A percentile compares a stretch with the other conserved stretches of the same genome.
Evolutionary conservation across 1,140 invertebrate genomes (phyloP).

Genomic region (Drosophila elegans): DNA sequence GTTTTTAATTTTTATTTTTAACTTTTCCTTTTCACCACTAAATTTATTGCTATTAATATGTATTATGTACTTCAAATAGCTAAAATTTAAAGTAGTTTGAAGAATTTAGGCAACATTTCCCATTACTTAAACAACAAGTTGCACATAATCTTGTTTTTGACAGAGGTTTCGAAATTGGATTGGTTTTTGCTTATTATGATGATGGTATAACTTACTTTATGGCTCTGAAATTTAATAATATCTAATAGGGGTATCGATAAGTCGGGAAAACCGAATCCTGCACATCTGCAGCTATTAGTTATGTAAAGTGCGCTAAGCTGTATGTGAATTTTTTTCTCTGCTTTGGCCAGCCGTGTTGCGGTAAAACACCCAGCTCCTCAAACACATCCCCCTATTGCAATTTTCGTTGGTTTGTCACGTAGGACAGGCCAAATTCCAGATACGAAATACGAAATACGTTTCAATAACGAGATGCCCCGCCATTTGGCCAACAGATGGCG

Average conservation of each 20-base stretch:
- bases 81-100: neutral
- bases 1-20: too few relatives aligned
- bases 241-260: neutral
- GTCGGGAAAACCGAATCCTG: neutral
- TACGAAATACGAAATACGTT: conserved; percentile 47
- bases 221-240: too few relatives aligned
- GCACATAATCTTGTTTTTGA: too few relatives aligned
- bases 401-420: conserved; percentile 78
- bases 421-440: conserved; percentile 17
- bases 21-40: too few relatives aligned
- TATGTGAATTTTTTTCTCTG: conserved; percentile 27
- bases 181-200: too few relatives aligned
- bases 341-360: conserved; percentile 25
- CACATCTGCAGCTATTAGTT: conserved; percentile 50
- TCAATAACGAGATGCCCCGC: conserved; percentile 53
- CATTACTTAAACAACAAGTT: too few relatives aligned
- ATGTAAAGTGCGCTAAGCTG: conserved; percentile 73
- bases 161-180: too few relatives aligned
- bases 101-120: neutral
- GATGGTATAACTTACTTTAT: too few relatives aligned
- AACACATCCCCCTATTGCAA: conserved; percentile 7
- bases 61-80: too few relatives aligned
- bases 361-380: neutral
- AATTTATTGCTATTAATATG: too few relatives aligned
- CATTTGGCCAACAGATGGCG: conserved; percentile 56